These are phyloP conservation scores for Caenorhabditis virilis DNA, from an alignment of 2,888 invertebrate species.

Conservation along the genomic window DNA sequence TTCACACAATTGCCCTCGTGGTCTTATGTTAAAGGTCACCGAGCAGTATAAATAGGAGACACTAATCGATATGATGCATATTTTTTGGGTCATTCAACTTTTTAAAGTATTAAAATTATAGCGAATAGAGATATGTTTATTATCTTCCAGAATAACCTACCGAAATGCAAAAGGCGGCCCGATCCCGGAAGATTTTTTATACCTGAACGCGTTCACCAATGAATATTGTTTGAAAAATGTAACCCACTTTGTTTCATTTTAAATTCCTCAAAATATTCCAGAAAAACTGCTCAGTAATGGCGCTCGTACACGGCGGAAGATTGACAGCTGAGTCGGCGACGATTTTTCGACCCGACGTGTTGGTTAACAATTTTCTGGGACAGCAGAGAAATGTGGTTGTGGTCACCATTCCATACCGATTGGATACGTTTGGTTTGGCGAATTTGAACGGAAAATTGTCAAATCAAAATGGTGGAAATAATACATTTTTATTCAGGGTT, in stretches of 20 bases:
- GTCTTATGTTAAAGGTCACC: too few species aligned
- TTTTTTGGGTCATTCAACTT: too few species aligned
- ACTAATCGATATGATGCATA: too few species aligned
- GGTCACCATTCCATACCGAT: conserved; percentile 24
- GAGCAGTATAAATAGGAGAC: too few species aligned
- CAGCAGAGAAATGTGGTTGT: conserved; percentile 30
- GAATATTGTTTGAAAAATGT: conserved; percentile 16
- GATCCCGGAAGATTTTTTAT: conserved; percentile 33
- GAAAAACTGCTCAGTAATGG: conserved; percentile 43
- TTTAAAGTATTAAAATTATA: too few species aligned
- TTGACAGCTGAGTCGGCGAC: conserved; percentile 28
- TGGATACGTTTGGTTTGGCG: conserved; percentile 21
- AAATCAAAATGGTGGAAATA: too few species aligned
- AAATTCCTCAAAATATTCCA: not conserved
- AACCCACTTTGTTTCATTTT: not conserved
- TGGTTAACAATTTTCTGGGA: conserved; percentile 33
- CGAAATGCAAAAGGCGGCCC: too few species aligned
- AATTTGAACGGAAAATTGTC: too few species aligned
- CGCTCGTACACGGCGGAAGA: conserved; percentile 35
- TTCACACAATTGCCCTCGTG: too few species aligned
- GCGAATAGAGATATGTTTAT: too few species aligned
- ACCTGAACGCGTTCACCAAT: conserved; percentile 26
- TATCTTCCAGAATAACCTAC: too few species aligned
- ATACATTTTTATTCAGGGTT: too few species aligned
- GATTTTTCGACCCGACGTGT: conserved; percentile 17